Evolutionary conservation across 2,888 invertebrate genomes (phyloP).

Genomic region (Noctua janthina): DNA sequence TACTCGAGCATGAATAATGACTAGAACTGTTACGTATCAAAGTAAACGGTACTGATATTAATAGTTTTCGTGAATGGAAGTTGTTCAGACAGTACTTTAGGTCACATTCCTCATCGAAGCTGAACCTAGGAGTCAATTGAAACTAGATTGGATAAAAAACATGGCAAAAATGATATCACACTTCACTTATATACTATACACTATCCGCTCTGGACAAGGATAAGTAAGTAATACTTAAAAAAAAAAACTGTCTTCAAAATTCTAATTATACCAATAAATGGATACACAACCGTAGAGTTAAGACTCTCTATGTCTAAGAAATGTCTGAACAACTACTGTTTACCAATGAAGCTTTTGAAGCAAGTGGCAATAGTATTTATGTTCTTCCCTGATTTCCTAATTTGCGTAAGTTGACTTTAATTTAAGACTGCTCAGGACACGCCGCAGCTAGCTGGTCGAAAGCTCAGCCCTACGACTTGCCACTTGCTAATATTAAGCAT

Average conservation of each 20-base stretch:
- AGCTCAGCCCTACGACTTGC: slow-evolving; percentile 42
- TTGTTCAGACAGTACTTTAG: slow-evolving; percentile 50
- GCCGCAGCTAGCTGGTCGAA: slow-evolving; percentile 38
- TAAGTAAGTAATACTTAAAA: neutral
- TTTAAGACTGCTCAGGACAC: slow-evolving; percentile 36
- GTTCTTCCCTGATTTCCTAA: slow-evolving; percentile 29
- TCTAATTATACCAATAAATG: slow-evolving; percentile 40
- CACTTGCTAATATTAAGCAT: slow-evolving; percentile 49
- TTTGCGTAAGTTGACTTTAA: slow-evolving; percentile 33
- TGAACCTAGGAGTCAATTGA: slow-evolving; percentile 36
- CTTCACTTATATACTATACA: neutral
- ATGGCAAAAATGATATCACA: neutral
- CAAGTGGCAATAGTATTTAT: slow-evolving; percentile 54
- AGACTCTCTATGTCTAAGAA: slow-evolving; percentile 2
- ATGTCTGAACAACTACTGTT: slow-evolving; percentile 56
- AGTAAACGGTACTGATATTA: slow-evolving; percentile 50
- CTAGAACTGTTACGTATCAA: slow-evolving; percentile 52
- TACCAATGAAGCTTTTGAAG: slow-evolving; percentile 44
- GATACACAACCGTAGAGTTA: slow-evolving; percentile 8
- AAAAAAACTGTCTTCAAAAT: neutral
- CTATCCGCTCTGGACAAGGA: slow-evolving; percentile 1
- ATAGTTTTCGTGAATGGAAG: slow-evolving; percentile 49
- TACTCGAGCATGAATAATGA: slow-evolving; percentile 53
- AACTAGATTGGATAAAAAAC: slow-evolving; percentile 17
- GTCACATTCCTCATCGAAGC: slow-evolving; percentile 31